These are phyloP conservation scores for Xenus cinereus DNA, from an alignment of 2,113 vertebrate species.

Conservation along the genomic window DNA sequence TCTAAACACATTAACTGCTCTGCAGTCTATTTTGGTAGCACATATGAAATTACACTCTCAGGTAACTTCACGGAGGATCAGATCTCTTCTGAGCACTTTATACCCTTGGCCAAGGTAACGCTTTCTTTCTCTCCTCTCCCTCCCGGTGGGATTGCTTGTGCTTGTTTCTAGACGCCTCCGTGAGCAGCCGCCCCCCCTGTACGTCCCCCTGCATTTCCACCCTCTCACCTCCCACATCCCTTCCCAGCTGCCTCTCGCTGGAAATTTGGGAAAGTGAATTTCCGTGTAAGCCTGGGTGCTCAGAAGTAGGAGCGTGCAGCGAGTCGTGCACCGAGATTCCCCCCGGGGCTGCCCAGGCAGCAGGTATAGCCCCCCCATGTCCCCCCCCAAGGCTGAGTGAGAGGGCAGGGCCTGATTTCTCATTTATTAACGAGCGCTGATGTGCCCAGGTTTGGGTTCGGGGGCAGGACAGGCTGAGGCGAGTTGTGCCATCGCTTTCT, in stretches of 20 bases:
- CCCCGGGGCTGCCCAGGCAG: neutral
- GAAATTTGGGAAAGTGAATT: neutral
- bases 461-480: neutral
- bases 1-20: conserved; percentile 60
- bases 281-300: neutral
- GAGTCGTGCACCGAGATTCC: accelerated
- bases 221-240: neutral
- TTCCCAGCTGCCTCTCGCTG: neutral
- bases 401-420: neutral
- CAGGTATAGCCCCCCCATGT: too few relatives aligned
- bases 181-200: neutral
- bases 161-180: neutral
- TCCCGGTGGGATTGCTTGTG: neutral
- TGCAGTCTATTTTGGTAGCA: conserved; percentile 26
- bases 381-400: neutral
- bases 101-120: neutral
- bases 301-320: neutral
- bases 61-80: neutral
- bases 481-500: accelerated
- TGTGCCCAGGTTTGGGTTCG: neutral
- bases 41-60: neutral
- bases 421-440: neutral
- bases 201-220: neutral
- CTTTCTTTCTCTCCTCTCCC: neutral
- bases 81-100: neutral